phyloP scores from a whole-genome alignment of 2,797 vertebrate genomes.

The Otolemur crassicaudatus region DNA sequence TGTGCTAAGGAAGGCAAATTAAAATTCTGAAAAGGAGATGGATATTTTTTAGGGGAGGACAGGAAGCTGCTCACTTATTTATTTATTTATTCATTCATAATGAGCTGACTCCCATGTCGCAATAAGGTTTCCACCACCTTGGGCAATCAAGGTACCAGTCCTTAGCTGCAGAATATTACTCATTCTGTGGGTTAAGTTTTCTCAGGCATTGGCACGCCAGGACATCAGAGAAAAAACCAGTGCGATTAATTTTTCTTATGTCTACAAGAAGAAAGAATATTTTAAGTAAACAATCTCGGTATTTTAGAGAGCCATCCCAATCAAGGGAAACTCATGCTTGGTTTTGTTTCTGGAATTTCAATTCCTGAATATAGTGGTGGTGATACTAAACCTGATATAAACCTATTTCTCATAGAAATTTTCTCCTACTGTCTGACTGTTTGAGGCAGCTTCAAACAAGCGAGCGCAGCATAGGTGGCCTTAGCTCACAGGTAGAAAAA shows the following conservation, averaged over 20 bases:
- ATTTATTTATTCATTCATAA: background rate
- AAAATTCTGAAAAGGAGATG: conserved; percentile 13
- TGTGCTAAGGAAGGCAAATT: background rate
- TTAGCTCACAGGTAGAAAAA: background rate
- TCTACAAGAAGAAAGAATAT: conserved; percentile 61
- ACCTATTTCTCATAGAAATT: conserved; percentile 11
- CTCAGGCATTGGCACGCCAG: conserved; percentile 69
- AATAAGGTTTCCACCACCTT: conserved; percentile 41
- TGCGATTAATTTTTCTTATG: conserved; percentile 67
- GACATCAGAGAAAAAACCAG: conserved; percentile 48
- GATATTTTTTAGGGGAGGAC: background rate
- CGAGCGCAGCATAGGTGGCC: rapidly evolving
- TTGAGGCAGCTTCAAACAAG: background rate
- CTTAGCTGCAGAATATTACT: conserved; percentile 57
- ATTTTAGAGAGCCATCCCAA: conserved; percentile 1
- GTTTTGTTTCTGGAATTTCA: conserved; percentile 26
- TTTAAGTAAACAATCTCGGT: conserved; percentile 21
- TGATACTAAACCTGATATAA: conserved; percentile 1
- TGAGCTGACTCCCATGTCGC: background rate
- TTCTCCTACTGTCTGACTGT: background rate
- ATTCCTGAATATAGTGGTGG: conserved; percentile 6
- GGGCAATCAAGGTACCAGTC: conserved; percentile 19
- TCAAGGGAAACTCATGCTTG: background rate
- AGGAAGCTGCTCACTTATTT: background rate
- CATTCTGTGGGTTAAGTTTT: conserved; percentile 50